These are phyloP conservation scores for Ataeniobius toweri DNA, from an alignment of 2,797 vertebrate species.

Conservation along the genomic window DNA sequence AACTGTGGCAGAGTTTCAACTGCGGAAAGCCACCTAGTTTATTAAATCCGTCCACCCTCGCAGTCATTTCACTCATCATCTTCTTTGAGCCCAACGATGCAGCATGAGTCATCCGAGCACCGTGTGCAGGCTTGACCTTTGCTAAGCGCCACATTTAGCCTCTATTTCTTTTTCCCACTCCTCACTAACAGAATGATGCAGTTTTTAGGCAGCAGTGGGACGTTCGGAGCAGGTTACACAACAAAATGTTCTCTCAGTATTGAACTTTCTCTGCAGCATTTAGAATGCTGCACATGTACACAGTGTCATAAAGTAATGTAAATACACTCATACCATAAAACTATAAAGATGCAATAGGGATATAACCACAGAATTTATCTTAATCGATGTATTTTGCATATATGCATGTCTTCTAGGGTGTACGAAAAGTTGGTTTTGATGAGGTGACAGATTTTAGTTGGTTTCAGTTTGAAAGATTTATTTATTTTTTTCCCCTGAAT, in stretches of 20 bases:
- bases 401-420: slow-evolving; percentile 80
- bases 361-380: slow-evolving; percentile 69
- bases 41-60: slow-evolving; percentile 11
- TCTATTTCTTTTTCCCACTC: slow-evolving; percentile 25
- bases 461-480: slow-evolving; percentile 58
- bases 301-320: slow-evolving; percentile 69
- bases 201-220: slow-evolving; percentile 20
- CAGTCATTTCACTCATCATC: slow-evolving; percentile 34
- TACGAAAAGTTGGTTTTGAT: slow-evolving; percentile 56
- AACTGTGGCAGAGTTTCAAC: neutral
- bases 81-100: slow-evolving; percentile 22
- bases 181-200: slow-evolving; percentile 46
- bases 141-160: slow-evolving; percentile 5
- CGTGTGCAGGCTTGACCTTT: neutral
- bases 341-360: slow-evolving; percentile 78
- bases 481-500: slow-evolving; percentile 39
- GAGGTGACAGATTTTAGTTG: slow-evolving; percentile 61
- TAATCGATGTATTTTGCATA: slow-evolving; percentile 76
- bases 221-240: slow-evolving; percentile 31
- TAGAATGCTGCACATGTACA: slow-evolving; percentile 59
- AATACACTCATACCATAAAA: slow-evolving; percentile 62
- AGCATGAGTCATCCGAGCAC: neutral
- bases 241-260: slow-evolving; percentile 43
- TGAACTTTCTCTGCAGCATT: slow-evolving; percentile 44
- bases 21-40: slow-evolving; percentile 23